These are phyloP conservation scores for Luperina nickerlii DNA, from an alignment of 2,888 invertebrate genomes.

Conservation along the genomic window DNA sequence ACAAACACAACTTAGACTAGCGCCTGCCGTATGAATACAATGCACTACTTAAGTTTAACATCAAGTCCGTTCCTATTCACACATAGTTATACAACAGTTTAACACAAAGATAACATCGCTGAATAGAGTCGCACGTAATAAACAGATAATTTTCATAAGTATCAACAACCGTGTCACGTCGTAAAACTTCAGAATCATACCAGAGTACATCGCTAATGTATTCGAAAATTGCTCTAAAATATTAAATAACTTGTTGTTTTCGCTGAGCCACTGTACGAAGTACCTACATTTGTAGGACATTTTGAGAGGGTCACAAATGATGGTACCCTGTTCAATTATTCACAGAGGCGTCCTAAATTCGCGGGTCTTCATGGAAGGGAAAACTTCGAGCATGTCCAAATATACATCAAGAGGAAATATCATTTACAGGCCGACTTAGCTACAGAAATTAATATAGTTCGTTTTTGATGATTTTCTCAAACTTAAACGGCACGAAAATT, in stretches of 20 bases:
- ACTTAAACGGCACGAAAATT: constrained; percentile 1
- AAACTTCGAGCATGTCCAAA: constrained; percentile 47
- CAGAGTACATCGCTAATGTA: constrained; percentile 42
- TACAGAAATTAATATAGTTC: constrained; percentile 6
- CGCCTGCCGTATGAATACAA: constrained; percentile 41
- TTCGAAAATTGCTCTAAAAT: constrained; percentile 49
- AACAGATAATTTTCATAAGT: constrained; percentile 4
- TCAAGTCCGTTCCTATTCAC: constrained; percentile 63
- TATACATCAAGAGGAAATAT: constrained; percentile 35
- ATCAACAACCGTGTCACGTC: constrained; percentile 25
- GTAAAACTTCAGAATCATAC: constrained; percentile 16
- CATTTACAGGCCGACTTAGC: constrained; percentile 9
- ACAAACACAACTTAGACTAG: constrained; percentile 44
- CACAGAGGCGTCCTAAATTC: constrained; percentile 49
- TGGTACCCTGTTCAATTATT: constrained; percentile 57
- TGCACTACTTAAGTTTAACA: constrained; percentile 49
- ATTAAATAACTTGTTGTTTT: constrained; percentile 45
- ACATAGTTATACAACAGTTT: constrained; percentile 26
- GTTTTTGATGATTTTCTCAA: constrained; percentile 4
- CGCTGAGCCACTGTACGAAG: constrained; percentile 13
- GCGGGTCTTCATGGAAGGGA: constrained; percentile 34
- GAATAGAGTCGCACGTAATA: constrained; percentile 13
- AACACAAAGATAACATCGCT: constrained; percentile 7
- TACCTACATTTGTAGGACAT: constrained; percentile 14
- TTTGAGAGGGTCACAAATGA: constrained; percentile 49